phyloP scores from a whole-genome alignment of 2,113 vertebrate genomes.

The Lamprologus lemairii region DNA sequence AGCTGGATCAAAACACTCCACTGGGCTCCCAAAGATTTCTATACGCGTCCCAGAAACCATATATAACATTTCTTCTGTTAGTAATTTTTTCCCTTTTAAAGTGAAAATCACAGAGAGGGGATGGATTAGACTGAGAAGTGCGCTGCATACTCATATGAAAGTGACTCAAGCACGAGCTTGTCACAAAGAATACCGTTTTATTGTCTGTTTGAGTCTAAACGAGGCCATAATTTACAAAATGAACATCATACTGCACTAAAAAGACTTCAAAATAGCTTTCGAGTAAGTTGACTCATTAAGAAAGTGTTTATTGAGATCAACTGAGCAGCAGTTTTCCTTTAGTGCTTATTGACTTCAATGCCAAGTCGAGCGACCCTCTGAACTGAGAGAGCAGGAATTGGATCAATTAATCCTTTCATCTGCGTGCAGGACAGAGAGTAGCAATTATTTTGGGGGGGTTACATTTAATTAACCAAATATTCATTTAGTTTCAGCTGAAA shows the following conservation, averaged over 20 bases:
- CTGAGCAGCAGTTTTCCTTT: background rate
- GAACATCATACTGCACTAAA: background rate
- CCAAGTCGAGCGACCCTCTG: background rate
- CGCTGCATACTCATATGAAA: background rate
- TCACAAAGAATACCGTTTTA: background rate
- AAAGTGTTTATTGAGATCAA: background rate
- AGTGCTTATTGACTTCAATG: background rate
- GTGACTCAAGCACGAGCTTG: background rate
- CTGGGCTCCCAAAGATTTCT: background rate
- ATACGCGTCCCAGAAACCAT: background rate
- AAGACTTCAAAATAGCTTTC: background rate
- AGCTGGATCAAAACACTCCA: background rate
- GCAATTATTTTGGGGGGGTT: background rate
- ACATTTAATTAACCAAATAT: background rate
- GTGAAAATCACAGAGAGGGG: background rate
- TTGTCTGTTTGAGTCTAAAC: background rate
- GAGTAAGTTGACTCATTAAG: background rate
- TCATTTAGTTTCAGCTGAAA: background rate
- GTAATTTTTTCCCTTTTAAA: background rate
- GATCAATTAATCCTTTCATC: background rate
- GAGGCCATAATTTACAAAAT: background rate
- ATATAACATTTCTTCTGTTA: background rate
- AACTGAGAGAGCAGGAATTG: fast-evolving
- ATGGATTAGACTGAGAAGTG: background rate
- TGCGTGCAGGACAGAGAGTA: background rate